Evolutionary conservation across 2,888 invertebrate genomes (phyloP).

Genomic region (Melieria omissa): DNA sequence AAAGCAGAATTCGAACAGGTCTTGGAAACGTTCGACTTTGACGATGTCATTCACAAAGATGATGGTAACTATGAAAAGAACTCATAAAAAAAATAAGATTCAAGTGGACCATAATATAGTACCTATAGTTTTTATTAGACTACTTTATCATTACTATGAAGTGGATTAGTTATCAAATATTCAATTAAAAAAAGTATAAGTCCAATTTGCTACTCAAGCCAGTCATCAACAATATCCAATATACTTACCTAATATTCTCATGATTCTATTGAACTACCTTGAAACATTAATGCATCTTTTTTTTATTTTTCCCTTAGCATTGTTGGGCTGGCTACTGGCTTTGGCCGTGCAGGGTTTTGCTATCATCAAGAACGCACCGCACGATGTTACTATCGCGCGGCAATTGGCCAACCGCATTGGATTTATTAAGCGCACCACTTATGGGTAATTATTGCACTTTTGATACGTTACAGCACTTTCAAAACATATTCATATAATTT

Average conservation of each 20-base stretch:
- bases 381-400: conserved; percentile 69
- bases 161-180: neutral
- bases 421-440: conserved; percentile 77
- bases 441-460: conserved; percentile 69
- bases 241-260: too few relatives aligned
- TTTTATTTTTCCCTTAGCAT: conserved; percentile 41
- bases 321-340: conserved; percentile 71
- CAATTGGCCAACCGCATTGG: conserved; percentile 73
- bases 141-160: too few relatives aligned
- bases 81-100: too few relatives aligned
- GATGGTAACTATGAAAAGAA: conserved; percentile 58
- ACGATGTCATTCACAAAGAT: conserved; percentile 68
- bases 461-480: neutral
- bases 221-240: too few relatives aligned
- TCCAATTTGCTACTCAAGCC: too few relatives aligned
- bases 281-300: neutral
- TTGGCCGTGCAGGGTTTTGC: conserved; percentile 75
- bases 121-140: too few relatives aligned
- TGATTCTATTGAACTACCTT: too few relatives aligned
- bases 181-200: too few relatives aligned
- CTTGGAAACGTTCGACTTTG: conserved; percentile 69
- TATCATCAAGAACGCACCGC: conserved; percentile 71
- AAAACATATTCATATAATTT: neutral
- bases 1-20: conserved; percentile 68
- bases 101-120: too few relatives aligned